Evolutionary conservation across 2,797 vertebrate species (phyloP), one percentile per base, ranked within the genome.

Genomic region (Sebastolobus alascanus): DNA sequence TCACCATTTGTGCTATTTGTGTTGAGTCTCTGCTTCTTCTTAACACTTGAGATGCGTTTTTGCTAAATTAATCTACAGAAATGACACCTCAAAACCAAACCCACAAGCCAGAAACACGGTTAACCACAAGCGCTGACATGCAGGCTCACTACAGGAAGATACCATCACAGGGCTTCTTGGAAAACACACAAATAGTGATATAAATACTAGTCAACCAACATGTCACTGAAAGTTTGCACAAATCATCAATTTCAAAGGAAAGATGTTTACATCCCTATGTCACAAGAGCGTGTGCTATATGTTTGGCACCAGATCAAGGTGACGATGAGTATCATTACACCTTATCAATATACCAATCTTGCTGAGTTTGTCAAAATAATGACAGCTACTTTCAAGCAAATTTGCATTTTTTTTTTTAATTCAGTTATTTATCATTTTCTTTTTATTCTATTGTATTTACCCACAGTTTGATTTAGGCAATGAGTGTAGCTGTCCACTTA

Each of bases 21-120:
- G 52, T 65, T 4, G 46, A 38, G 1, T 50, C 46, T 29, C 20
- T 43, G 35, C 3, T 31, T 59, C 29, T 74, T 55, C 18, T 40
- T 20, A 27, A 55, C 8, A n/a, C 12, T 22, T 14, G 0, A 8
- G 8, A 59, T 1, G 4, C 4, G 10, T 11, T 58, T 71, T 11
- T 16, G 8, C 7, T 20, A 27, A 35, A 2, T 10, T 18, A 22
- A 31, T 72, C 18, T 27, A 11, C 16, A 76, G n/a, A 78, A 56
- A 72, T 43, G 4, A 73, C 18, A 66, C 4, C 35, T 12, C 13
- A 10, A 40, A 73, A 72, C 25, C 20, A 68, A 82, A 46, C 16
- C 8, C n/a, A 8, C 7, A 60, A 38, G 29, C 25, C 38, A 60
- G 14, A 64, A 66, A 77, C 31, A 33, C 3, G 8, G 25, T 60